These are phyloP conservation scores for Agrotis exclamationis DNA, from an alignment of 2,888 invertebrate species.

Conservation along the genomic window DNA sequence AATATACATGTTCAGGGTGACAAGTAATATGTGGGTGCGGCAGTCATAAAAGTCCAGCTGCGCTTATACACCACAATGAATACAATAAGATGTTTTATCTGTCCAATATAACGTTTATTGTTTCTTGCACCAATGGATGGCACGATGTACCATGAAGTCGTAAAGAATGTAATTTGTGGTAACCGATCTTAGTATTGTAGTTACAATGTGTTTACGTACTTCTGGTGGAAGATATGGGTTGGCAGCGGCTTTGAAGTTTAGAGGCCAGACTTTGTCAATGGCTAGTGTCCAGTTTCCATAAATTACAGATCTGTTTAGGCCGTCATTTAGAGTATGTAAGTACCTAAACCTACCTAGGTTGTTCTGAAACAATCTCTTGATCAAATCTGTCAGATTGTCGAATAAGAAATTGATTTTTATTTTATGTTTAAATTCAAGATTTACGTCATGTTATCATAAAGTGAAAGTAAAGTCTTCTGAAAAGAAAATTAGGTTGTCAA, in stretches of 20 bases:
- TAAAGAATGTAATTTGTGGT: conserved; percentile 56
- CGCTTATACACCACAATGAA: conserved; percentile 70
- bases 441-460: background rate
- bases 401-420: conserved; percentile 3
- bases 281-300: too few relatives aligned
- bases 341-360: too few relatives aligned
- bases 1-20: conserved; percentile 62
- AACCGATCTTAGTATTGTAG: conserved; percentile 25
- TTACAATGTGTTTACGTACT: conserved; percentile 6
- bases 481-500: background rate
- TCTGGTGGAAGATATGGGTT: conserved; percentile 27
- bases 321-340: too few relatives aligned
- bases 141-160: conserved; percentile 47
- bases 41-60: conserved; percentile 77
- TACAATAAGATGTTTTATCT: conserved; percentile 72
- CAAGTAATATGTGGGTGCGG: conserved; percentile 73
- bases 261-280: conserved; percentile 16
- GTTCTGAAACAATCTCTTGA: too few relatives aligned
- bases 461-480: too few relatives aligned
- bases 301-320: too few relatives aligned
- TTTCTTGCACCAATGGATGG: conserved; percentile 55
- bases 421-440: background rate
- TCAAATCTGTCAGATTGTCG: too few relatives aligned
- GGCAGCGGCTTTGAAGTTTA: conserved; percentile 26
- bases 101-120: conserved; percentile 67